These are phyloP conservation scores for Alethe castanea DNA, from an alignment of 2,113 vertebrate species.

Conservation along the genomic window DNA sequence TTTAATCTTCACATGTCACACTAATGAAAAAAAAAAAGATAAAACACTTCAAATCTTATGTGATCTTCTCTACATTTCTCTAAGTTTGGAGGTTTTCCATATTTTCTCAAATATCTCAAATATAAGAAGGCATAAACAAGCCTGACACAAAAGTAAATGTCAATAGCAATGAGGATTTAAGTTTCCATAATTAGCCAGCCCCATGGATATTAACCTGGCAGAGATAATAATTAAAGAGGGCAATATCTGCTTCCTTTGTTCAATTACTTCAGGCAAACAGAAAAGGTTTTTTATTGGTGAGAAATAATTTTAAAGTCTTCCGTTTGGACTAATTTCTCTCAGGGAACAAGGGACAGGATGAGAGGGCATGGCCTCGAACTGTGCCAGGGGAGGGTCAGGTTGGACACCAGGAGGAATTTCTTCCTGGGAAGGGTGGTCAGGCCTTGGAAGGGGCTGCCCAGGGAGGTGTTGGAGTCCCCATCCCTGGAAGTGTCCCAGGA, in stretches of 20 bases:
- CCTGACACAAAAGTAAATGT: background rate
- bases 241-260: background rate
- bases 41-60: background rate
- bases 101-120: background rate
- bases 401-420: background rate
- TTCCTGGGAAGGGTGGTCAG: rapidly evolving
- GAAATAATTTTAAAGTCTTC: background rate
- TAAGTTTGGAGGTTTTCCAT: background rate
- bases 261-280: background rate
- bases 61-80: background rate
- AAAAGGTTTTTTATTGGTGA: background rate
- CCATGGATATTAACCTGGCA: background rate
- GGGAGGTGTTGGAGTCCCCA: background rate
- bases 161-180: background rate
- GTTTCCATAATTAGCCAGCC: background rate
- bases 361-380: rapidly evolving
- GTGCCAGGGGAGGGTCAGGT: rapidly evolving
- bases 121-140: background rate
- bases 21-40: background rate
- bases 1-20: background rate
- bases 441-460: background rate
- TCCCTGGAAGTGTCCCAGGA: background rate
- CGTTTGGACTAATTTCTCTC: background rate
- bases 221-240: background rate
- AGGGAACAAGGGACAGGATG: background rate